Percentiles rank a stretch among this genome's conserved stretches.
phyloP scores from a whole-genome alignment of 2,888 invertebrate genomes.

The Galerucella nymphaeae region DNA sequence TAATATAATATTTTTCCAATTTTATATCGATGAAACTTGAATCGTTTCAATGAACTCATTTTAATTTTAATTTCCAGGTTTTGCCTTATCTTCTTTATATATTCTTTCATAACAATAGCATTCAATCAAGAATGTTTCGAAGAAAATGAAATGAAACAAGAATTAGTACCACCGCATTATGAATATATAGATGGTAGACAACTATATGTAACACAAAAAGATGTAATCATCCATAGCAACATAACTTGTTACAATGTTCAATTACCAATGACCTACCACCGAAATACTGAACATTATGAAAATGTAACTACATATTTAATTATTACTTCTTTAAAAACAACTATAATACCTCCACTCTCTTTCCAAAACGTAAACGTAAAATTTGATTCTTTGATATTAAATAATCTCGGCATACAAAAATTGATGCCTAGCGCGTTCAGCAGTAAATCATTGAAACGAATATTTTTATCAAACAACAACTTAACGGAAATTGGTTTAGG shows the following conservation, averaged over 20 bases:
- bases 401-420: neutral
- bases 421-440: conserved; percentile 12
- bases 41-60: neutral
- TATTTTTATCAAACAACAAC: conserved; percentile 47
- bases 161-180: neutral
- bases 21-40: no score
- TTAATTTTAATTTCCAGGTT: neutral
- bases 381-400: conserved; percentile 1
- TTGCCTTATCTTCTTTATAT: neutral
- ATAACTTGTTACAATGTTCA: neutral
- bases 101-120: neutral
- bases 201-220: no score
- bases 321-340: neutral
- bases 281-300: neutral
- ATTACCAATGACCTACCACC: neutral
- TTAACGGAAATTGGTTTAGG: conserved; percentile 13
- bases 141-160: neutral
- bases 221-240: neutral
- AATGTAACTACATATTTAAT: neutral
- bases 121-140: neutral
- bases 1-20: no score
- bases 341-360: neutral
- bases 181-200: neutral
- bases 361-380: neutral
- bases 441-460: conserved; percentile 57